Evolutionary conservation across 2,113 vertebrate species (phyloP), one percentile per base, ranked within the genome.

Genomic region (Sceloporus undulatus): DNA sequence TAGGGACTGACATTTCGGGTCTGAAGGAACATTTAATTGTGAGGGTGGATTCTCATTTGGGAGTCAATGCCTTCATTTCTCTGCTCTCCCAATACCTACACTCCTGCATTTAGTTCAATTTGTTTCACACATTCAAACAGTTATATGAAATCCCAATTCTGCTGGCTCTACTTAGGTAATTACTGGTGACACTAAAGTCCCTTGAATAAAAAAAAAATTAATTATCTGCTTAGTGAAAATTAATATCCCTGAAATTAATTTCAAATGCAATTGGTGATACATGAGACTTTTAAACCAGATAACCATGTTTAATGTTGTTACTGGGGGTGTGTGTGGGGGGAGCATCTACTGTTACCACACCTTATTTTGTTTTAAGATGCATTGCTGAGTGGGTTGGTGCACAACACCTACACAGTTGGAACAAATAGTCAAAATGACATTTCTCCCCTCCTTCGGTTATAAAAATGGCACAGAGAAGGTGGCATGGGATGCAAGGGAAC

Each of bases 231-330:
- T 91, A 85, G 38, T 82, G 84, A 38, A 89, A 93, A 48, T 82
- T 94, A 94, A 94, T 91, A 94, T 90, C 87, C 93, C 90, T 92
- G 85, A 94, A n/a, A 95, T 96, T 87, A 52, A 85, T 93, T 94
- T 88, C 85, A 89, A 92, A 94, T 82, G 85, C 84, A 91, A 89
- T n/a, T 94, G 91, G 78, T 48, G 74, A 88, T 87, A 92, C 80
- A 59, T 56, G 76, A 62, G 82, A 90, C 92, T 92, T 93, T 83
- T 84, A 91, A 94, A 94, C 68, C 92, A 88, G 66, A 83, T 38
- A 82, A 84, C 48, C 92, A 48, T n/a, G 38, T 83, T 74, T 70
- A 92, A 59, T 80, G 62, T 81, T 74, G 91, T 19, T 84, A 29
- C 59, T 38, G 25, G 40, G 29, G n/a, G 8, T n/a, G n/a, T n/a